phyloP scores from a whole-genome alignment of 2,888 invertebrate species.

The Scaeva pyrastri region DNA sequence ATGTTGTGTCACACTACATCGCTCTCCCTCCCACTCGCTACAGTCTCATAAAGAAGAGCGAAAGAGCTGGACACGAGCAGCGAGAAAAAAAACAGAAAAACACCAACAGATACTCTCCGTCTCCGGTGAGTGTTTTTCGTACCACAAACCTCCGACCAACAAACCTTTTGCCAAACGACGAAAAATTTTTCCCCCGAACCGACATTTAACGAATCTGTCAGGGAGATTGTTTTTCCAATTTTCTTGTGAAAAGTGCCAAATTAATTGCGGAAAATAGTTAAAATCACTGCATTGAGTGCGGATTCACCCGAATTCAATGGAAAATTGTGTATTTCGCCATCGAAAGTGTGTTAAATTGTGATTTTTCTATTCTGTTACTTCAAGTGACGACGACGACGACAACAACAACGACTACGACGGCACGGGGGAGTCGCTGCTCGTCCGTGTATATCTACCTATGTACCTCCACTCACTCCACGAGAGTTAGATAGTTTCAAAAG shows the following conservation, averaged over 20 bases:
- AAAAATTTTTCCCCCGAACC: constrained; percentile 75
- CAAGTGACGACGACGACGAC: constrained; percentile 14
- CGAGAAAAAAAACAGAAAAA: constrained; percentile 11
- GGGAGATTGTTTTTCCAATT: constrained; percentile 70
- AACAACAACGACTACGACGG: constrained; percentile 17
- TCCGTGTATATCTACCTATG: no score
- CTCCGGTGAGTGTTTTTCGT: constrained; percentile 61
- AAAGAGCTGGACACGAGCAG: constrained; percentile 33
- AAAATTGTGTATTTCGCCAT: constrained; percentile 56
- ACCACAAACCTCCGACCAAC: constrained; percentile 64
- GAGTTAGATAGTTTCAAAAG: constrained; percentile 28
- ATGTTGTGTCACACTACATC: constrained; percentile 29
- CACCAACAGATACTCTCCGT: constrained; percentile 46
- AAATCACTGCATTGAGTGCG: constrained; percentile 26
- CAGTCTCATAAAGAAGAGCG: constrained; percentile 15
- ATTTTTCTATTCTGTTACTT: constrained; percentile 28
- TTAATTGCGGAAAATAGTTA: constrained; percentile 61
- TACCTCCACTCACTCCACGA: no score
- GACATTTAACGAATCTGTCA: constrained; percentile 74
- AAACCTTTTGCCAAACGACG: constrained; percentile 75
- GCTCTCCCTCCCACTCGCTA: constrained; percentile 33
- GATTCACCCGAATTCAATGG: constrained; percentile 51
- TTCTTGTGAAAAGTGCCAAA: constrained; percentile 70
- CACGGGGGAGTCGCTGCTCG: constrained; percentile 41
- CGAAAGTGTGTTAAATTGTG: constrained; percentile 68